Conservation (phyloP, 2,888 invertebrate species). For the Argynnis bischoffii region DNA sequence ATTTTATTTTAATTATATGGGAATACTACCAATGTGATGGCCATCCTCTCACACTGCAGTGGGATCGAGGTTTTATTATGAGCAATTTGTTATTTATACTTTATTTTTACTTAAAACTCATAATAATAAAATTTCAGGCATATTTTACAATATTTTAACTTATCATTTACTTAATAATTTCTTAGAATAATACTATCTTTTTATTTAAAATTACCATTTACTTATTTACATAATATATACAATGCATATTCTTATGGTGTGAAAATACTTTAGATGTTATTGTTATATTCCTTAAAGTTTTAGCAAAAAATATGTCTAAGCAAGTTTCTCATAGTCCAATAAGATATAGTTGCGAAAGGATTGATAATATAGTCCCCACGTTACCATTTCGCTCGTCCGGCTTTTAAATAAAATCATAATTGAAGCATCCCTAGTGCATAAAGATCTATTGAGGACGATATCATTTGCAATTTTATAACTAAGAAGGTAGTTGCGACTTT, state of each 20-base stretch:
- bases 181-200: too few species aligned
- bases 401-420: conserved; percentile 36
- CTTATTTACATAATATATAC: too few species aligned
- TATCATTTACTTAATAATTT: too few species aligned
- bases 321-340: background rate
- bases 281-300: background rate
- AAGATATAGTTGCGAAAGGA: conserved; percentile 6
- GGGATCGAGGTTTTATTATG: too few species aligned
- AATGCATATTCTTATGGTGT: background rate
- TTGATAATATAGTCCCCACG: conserved; percentile 5
- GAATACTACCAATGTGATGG: background rate
- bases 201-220: too few species aligned
- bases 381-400: conserved; percentile 16
- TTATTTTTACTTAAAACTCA: too few species aligned
- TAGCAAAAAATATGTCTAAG: background rate
- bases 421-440: conserved; percentile 49
- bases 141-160: background rate
- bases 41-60: too few species aligned
- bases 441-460: conserved; percentile 36
- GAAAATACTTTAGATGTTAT: background rate
- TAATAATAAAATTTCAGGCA: too few species aligned
- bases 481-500: background rate
- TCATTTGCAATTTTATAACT: conserved; percentile 17
- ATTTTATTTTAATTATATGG: background rate
- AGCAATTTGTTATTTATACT: too few species aligned